Base-by-base conservation (phyloP, 2,113 vertebrate genomes). In the Tupaia tana region DNA sequence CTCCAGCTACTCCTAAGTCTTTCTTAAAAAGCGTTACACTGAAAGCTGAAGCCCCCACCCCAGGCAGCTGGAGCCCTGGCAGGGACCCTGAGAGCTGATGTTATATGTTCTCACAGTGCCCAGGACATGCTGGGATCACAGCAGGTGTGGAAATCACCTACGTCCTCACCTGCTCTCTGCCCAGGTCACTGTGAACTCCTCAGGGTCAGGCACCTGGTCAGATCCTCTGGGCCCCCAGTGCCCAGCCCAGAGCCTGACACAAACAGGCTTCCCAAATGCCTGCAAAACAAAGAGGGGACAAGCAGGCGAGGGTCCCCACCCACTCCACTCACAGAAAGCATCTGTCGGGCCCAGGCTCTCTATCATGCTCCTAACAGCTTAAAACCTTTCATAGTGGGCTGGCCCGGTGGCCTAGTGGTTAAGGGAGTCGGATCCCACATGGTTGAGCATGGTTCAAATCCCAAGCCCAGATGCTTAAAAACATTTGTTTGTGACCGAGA, bases 1-100 rank as follows among this genome's bases (percentile, higher is more conserved):
- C 16, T 80, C 66, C 34, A 14, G 3, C 14, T 43, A 43, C 43
- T 58, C 2, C 0, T 27, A 0, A 0, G 52, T 56, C 64, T 61
- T 56, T 69, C 70, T 64, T 13, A 0, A 29, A 14, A 74, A 71
- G 27, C 74, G 19, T 0, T 9, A 71, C 15, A 19, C 81, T 19
- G 0, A 85, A 24, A 54, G n/a, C 31, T 63, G 11, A 43, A 61
- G 56, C 0, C 56, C 19, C 58, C 9, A 3, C 14, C 56, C 59
- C 15, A 84, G 66, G 80, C 59, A 74, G 19, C 61, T 6, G 43
- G 43, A 43, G 43, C 43, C 43, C 43, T 43, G 43, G 43, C 43
- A 43, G 43, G 43, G 43, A 3, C 43, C 43, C 43, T 43, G 43
- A 3, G 43, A 43, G 43, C 43, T 43, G 43, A 43, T 43, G 43